Conservation (phyloP, 2,888 invertebrate genomes). For the Sclerodermus sp. region DNA sequence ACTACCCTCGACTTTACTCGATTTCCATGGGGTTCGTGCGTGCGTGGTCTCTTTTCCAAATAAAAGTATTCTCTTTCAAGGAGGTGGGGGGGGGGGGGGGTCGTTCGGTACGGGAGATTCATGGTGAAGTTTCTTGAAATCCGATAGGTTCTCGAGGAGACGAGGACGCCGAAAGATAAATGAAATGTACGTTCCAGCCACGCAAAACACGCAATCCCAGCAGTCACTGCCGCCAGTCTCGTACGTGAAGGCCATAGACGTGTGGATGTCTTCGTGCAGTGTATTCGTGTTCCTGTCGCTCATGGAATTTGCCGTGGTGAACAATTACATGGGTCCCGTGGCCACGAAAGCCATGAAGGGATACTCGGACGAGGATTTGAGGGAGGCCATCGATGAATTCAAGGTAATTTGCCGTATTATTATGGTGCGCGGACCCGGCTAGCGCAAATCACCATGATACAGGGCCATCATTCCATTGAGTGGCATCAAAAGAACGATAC, state of each 20-base stretch:
- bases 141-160: no score
- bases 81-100: no score
- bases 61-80: no score
- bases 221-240: constrained; percentile 87
- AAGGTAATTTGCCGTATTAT: constrained; percentile 61
- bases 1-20: no score
- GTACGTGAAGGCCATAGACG: constrained; percentile 90
- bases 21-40: no score
- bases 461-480: no score
- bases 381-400: constrained; percentile 73
- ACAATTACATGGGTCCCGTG: constrained; percentile 84
- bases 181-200: constrained; percentile 62
- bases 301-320: constrained; percentile 89
- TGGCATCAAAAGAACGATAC: no score
- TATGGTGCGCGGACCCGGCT: background rate
- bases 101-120: no score
- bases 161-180: no score
- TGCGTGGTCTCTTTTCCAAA: no score
- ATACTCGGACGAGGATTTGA: constrained; percentile 82
- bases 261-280: constrained; percentile 91
- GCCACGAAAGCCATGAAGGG: constrained; percentile 90
- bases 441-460: no score
- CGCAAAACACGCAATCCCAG: constrained; percentile 90
- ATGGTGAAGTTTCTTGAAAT: no score
- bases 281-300: constrained; percentile 88